A percentile compares a stretch with the other conserved stretches of the same genome.
Evolutionary conservation across 2,888 invertebrate genomes (phyloP).

Genomic region (Phortica okadai): DNA sequence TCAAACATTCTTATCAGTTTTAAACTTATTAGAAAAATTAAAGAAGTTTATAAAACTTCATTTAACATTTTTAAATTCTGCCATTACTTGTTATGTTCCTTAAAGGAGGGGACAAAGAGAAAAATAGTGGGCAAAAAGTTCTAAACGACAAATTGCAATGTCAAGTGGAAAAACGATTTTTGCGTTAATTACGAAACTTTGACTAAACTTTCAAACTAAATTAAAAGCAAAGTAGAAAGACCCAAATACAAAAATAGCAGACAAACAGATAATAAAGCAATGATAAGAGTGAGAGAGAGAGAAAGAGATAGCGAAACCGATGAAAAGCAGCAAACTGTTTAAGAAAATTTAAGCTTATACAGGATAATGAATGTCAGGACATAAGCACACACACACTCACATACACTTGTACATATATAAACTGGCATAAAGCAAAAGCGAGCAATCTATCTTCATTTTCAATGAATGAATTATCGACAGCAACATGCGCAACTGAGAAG

Average conservation of each 20-base stretch:
- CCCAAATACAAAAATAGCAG: not conserved
- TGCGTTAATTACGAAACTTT: slow-evolving; percentile 27
- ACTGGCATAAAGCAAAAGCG: slow-evolving; percentile 3
- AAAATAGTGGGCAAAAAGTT: not conserved
- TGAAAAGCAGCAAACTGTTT: not conserved
- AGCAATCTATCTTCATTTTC: slow-evolving; percentile 54
- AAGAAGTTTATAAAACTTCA: not conserved
- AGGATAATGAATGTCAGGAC: slow-evolving; percentile 18
- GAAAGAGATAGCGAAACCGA: not conserved
- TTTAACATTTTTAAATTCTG: not conserved
- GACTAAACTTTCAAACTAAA: slow-evolving; percentile 12
- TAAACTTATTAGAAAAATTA: not conserved
- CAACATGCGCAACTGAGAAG: slow-evolving; percentile 29
- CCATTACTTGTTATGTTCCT: not conserved
- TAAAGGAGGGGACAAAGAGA: not conserved
- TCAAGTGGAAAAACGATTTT: slow-evolving; percentile 12
- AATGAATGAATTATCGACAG: slow-evolving; percentile 63
- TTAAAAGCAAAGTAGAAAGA: slow-evolving; percentile 18
- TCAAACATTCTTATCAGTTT: not conserved
- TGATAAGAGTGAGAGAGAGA: not conserved
- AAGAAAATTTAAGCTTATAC: slow-evolving; percentile 33
- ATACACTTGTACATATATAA: not conserved
- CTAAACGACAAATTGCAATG: slow-evolving; percentile 16
- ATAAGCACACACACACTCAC: not conserved
- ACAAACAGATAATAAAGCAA: not conserved